Evolutionary conservation across 2,797 vertebrate genomes (phyloP), one percentile per base, ranked within the genome.

Genomic region (Erethizon dorsatum): DNA sequence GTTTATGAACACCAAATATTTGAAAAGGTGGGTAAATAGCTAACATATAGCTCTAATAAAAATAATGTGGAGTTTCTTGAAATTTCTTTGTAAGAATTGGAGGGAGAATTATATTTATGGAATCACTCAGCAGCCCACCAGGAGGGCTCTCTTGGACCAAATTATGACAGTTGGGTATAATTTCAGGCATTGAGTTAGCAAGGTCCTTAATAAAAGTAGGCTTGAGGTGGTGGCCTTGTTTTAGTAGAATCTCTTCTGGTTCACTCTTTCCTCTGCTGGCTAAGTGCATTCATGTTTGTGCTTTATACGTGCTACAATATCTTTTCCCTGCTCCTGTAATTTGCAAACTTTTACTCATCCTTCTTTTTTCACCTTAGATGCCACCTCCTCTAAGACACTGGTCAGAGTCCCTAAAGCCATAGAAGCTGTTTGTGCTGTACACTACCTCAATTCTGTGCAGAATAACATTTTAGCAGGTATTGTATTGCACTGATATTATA

Each of bases 1-100:
- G 1, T 57, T 88, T 78, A 54, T 31, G 50, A 90, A 75, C 63
- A 54, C 67, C 31, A 57, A 86, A 37, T 45, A 69, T 85, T 54
- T 75, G 28, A 69, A 54, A 85, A 90, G 22, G 71, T 54, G 45
- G 71, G 45, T 88, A 88, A 80, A 88, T 84, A 33, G n/a, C 56
- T 61, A 61, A 69, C n/a, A 50, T 41, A 73, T 22, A 79, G 6
- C n/a, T 90, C 33, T 83, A 83, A 41, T 78, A 41, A 84, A 94
- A 95, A 83, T 65, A 28, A 83, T 28, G n/a, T 91, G 11, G 54
- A 24, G 24, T 88, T 83, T 93, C 41, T 88, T 94, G 22, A 57
- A 52, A 78, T 88, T 90, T 41, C 20, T 87, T 91, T 95, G 7
- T 82, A 79, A 71, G 86, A 90, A 57, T 5, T 26, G 24, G 83